Conservation (phyloP, 2,113 vertebrate genomes). For the Nothocercus julius region DNA sequence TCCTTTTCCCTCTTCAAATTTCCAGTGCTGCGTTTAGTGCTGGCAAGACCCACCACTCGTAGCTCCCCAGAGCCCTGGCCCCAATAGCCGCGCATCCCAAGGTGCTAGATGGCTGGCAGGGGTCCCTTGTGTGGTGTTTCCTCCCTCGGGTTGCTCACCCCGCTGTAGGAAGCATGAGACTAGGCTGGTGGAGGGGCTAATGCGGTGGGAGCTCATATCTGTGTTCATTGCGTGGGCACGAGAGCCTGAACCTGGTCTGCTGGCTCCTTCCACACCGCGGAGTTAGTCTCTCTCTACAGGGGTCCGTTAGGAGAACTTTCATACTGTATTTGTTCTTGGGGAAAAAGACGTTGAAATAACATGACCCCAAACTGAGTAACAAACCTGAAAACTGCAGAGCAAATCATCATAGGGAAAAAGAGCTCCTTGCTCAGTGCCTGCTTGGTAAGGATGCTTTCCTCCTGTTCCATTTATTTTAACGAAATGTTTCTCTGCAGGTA, state of each 20-base stretch:
- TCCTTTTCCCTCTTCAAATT: neutral
- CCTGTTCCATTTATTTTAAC: slow-evolving; percentile 1
- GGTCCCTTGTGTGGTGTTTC: neutral
- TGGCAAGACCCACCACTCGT: neutral
- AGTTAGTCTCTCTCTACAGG: neutral
- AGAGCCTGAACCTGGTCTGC: neutral
- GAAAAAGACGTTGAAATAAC: neutral
- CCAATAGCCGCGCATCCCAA: neutral
- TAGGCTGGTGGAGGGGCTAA: neutral
- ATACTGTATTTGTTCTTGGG: neutral
- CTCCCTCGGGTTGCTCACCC: neutral
- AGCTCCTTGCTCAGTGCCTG: neutral
- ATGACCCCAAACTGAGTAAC: neutral
- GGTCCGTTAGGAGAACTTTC: slow-evolving; percentile 11
- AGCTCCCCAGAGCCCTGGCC: neutral
- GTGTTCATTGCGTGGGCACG: neutral
- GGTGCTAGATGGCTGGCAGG: rapidly evolving
- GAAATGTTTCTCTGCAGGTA: neutral
- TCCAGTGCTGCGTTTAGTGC: neutral
- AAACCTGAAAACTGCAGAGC: slow-evolving; percentile 1
- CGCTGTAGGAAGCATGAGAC: neutral
- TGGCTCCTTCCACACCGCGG: neutral
- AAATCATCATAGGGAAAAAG: neutral
- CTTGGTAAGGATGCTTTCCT: neutral
- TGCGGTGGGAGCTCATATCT: neutral